phyloP scores from a whole-genome alignment of 2,888 invertebrate species.

The Chrysomela aeneicollis region DNA sequence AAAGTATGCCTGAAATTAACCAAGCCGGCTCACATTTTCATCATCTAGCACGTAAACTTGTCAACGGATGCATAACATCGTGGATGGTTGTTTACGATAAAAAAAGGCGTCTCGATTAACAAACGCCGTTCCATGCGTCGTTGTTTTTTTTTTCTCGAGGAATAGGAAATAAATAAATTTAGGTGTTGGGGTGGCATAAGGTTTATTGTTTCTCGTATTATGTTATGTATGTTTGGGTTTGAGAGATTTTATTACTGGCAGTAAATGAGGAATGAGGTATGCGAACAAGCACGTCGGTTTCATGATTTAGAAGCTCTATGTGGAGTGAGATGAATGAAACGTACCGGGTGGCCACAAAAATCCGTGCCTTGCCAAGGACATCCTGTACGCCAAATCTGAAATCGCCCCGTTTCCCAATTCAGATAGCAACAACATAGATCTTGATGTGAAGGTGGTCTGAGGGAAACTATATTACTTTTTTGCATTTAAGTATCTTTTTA shows the following conservation, averaged over 20 bases:
- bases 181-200: not conserved
- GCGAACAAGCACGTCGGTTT: not conserved
- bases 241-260: not conserved
- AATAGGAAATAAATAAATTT: slow-evolving; percentile 5
- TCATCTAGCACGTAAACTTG: slow-evolving; percentile 17
- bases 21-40: slow-evolving; percentile 21
- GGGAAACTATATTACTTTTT: slow-evolving; percentile 16
- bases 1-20: slow-evolving; percentile 11
- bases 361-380: too few species aligned
- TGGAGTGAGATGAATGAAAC: too few species aligned
- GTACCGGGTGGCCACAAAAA: too few species aligned
- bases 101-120: slow-evolving; percentile 22
- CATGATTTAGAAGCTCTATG: too few species aligned
- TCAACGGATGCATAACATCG: slow-evolving; percentile 16
- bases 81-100: slow-evolving; percentile 25
- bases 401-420: too few species aligned
- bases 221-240: not conserved
- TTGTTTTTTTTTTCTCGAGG: not conserved
- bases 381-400: too few species aligned
- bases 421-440: not conserved
- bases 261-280: slow-evolving; percentile 3
- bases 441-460: slow-evolving; percentile 4
- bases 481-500: slow-evolving; percentile 32
- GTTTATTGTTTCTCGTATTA: not conserved
- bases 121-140: slow-evolving; percentile 7